Evolutionary conservation across 2,113 vertebrate genomes (phyloP).

Genomic region (Otolemur garnettii): DNA sequence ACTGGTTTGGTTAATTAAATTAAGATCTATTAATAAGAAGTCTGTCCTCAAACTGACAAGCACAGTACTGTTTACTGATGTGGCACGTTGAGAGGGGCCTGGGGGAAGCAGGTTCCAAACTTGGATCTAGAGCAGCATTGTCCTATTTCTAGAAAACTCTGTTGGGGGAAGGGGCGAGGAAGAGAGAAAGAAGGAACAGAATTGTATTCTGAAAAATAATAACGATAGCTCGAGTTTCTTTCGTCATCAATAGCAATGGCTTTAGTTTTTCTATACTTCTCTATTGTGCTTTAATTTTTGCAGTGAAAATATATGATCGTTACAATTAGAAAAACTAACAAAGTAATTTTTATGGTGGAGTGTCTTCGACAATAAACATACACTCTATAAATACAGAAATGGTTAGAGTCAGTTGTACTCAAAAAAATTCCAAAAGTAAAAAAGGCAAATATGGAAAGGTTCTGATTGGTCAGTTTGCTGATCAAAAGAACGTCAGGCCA

Average conservation of each 20-base stretch:
- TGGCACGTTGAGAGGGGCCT: no score
- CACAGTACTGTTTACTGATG: background rate
- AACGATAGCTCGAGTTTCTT: background rate
- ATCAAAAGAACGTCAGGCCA: constrained; percentile 17
- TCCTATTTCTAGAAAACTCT: background rate
- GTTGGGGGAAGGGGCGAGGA: background rate
- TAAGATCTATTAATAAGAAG: background rate
- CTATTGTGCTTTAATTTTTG: background rate
- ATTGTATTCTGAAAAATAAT: background rate
- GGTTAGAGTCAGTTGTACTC: background rate
- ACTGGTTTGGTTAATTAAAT: background rate
- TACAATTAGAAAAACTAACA: constrained; percentile 9
- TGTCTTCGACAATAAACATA: background rate
- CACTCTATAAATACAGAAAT: constrained; percentile 20
- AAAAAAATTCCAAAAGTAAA: constrained; percentile 19
- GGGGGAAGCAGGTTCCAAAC: background rate
- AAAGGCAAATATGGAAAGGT: background rate
- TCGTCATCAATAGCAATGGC: background rate
- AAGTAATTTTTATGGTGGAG: background rate
- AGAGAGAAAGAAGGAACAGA: background rate
- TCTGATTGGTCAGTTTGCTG: background rate
- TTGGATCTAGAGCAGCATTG: background rate
- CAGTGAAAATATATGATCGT: background rate
- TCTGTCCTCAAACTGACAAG: background rate
- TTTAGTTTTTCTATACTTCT: background rate